These are phyloP conservation scores for Hylaeus anthracinus DNA, from an alignment of 1,140 invertebrate species.

Conservation along the genomic window DNA sequence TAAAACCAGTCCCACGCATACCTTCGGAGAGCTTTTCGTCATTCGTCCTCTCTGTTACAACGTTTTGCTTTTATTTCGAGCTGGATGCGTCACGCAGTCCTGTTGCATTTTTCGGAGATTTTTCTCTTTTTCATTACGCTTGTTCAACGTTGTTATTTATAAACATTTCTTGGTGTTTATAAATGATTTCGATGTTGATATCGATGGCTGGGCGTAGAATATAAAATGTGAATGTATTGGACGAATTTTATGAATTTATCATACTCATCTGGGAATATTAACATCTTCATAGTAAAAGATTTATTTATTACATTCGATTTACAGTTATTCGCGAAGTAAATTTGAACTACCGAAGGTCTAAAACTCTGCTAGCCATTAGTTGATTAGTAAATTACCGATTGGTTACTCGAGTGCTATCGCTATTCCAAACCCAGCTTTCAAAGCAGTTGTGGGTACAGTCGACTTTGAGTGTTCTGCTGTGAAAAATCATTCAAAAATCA, in stretches of 20 bases:
- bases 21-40: slow-evolving; percentile 40
- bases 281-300: not conserved
- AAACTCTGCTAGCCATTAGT: slow-evolving; percentile 21
- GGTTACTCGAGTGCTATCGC: slow-evolving; percentile 28
- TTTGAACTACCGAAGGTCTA: slow-evolving; percentile 18
- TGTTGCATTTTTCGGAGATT: slow-evolving; percentile 32
- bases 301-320: not conserved
- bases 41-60: slow-evolving; percentile 49
- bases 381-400: slow-evolving; percentile 41
- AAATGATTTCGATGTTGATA: no score
- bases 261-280: not conserved
- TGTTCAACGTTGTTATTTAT: not conserved
- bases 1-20: slow-evolving; percentile 52
- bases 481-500: slow-evolving; percentile 15
- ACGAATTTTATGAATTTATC: no score
- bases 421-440: slow-evolving; percentile 15
- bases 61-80: slow-evolving; percentile 61
- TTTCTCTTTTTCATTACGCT: slow-evolving; percentile 3
- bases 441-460: slow-evolving; percentile 5
- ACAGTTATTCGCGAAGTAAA: not conserved
- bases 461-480: slow-evolving; percentile 2
- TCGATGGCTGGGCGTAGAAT: no score
- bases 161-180: not conserved
- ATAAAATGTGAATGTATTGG: not conserved
- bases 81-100: slow-evolving; percentile 5